Base-by-base conservation (phyloP, 2,113 vertebrate species). In the Zosterops pallidus region DNA sequence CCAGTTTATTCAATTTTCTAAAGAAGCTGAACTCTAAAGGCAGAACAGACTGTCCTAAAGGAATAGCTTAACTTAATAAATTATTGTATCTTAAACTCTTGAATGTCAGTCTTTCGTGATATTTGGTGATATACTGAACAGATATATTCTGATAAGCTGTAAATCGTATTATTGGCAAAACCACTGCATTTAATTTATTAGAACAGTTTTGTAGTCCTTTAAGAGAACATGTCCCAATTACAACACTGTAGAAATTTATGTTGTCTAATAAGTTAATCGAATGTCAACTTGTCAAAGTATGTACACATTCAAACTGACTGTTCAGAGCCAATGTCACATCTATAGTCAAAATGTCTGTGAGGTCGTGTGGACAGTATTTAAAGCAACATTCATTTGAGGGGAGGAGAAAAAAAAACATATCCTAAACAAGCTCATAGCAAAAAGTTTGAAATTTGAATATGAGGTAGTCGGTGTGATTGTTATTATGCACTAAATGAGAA, bases 1-100 rank as follows among this genome's bases (percentile, higher is more conserved):
- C 17, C 37, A 35, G 68, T 90, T 89, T 92, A 71, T 95, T 93
- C 69, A 75, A 65, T 94, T 94, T 95, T 83, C 52, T 90, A 8
- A 86, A 94, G 50, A 86, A 93, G 53, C 24, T 80, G 55, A 67
- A 64, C 44, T 90, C 8, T 72, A 29, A 89, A 86, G 64, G 25
- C 49, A 56, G 88, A 89, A 94, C 83, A 79, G 64, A 53, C 53
- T 90, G 83, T 96, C 56, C 80, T 78, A 39, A 68, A 90, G 72
- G 37, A 94, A 68, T 86, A 1, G 0, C 57, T 92, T 68, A 20
- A 28, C 62, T 79, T 83, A 82, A 60, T 70, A 75, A 75, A 69
- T 88, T 26, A n/a, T 19, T 81, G 12, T 68, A 25, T 62, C 50
- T 89, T 88, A 64, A 81, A 71, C 12, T 86, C 83, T 8, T 81